A percentile compares a stretch with the other conserved stretches of the same genome.
phyloP scores from a whole-genome alignment of 2,888 invertebrate genomes.

The Nycteola revayana region DNA sequence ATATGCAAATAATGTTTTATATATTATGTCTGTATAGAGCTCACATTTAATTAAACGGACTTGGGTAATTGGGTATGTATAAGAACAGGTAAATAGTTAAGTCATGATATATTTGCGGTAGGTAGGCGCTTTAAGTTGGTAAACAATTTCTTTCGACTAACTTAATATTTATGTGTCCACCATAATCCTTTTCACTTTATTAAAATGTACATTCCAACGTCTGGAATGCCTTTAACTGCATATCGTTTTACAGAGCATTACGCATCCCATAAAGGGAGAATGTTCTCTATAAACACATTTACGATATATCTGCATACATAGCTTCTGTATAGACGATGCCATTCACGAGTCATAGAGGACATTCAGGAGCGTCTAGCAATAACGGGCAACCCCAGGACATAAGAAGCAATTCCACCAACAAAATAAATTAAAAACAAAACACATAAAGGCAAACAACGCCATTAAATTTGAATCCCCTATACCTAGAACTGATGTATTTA shows the following conservation, averaged over 20 bases:
- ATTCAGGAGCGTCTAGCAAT: slow-evolving; percentile 17
- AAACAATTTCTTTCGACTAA: no score
- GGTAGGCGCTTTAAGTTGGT: no score
- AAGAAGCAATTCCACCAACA: slow-evolving; percentile 30
- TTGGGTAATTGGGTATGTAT: no score
- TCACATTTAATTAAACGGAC: no score
- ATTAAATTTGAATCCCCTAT: slow-evolving; percentile 44
- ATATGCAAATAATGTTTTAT: no score
- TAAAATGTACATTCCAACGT: no score
- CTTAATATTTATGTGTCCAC: no score
- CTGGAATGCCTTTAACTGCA: no score
- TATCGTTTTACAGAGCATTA: not conserved
- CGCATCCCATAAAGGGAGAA: not conserved
- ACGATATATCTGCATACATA: not conserved
- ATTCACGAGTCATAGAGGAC: slow-evolving; percentile 15
- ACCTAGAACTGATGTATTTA: slow-evolving; percentile 39
- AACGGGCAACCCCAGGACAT: slow-evolving; percentile 28
- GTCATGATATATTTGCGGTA: no score
- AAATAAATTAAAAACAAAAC: slow-evolving; percentile 42
- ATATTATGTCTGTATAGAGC: no score
- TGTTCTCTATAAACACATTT: not conserved
- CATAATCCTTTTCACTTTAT: no score
- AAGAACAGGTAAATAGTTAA: no score
- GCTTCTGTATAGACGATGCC: not conserved
- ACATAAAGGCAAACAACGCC: slow-evolving; percentile 43